Evolutionary conservation across 2,888 invertebrate species (phyloP).

Genomic region (Penaeus monodon): DNA sequence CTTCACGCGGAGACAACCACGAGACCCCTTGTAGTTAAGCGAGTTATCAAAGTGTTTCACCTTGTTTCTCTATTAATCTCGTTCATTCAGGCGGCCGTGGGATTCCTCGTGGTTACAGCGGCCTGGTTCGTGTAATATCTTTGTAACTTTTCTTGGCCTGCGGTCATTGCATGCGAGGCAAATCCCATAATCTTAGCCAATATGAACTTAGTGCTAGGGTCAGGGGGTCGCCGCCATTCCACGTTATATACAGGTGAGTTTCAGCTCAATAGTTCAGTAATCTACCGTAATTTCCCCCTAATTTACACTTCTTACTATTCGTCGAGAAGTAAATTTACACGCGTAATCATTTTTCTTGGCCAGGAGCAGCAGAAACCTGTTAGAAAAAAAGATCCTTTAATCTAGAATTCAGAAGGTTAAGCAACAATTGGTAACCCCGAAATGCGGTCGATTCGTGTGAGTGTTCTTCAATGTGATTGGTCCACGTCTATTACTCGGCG

Average conservation of each 20-base stretch:
- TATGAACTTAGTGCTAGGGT: no score
- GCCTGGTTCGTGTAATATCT: no score
- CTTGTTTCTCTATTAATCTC: neutral
- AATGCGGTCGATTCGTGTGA: conserved; percentile 41
- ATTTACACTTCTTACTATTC: conserved; percentile 31
- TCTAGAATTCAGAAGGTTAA: conserved; percentile 40
- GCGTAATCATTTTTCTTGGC: conserved; percentile 24
- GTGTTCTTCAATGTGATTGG: conserved; percentile 46
- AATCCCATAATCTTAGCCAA: no score
- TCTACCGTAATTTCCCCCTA: conserved; percentile 21
- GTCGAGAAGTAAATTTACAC: conserved; percentile 24
- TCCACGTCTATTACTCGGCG: conserved; percentile 44
- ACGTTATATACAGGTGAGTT: neutral
- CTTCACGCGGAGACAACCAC: neutral
- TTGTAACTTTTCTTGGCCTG: no score
- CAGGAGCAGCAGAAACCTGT: neutral
- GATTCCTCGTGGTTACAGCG: neutral
- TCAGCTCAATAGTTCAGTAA: conserved; percentile 31
- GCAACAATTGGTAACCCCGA: conserved; percentile 46
- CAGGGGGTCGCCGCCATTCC: neutral
- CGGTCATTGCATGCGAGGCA: no score
- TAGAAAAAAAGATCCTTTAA: conserved; percentile 13
- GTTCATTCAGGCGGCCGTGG: neutral
- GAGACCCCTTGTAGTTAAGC: neutral
- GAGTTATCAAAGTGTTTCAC: neutral